phyloP scores from a whole-genome alignment of 1,140 invertebrate genomes.

The Amyelois transitella region DNA sequence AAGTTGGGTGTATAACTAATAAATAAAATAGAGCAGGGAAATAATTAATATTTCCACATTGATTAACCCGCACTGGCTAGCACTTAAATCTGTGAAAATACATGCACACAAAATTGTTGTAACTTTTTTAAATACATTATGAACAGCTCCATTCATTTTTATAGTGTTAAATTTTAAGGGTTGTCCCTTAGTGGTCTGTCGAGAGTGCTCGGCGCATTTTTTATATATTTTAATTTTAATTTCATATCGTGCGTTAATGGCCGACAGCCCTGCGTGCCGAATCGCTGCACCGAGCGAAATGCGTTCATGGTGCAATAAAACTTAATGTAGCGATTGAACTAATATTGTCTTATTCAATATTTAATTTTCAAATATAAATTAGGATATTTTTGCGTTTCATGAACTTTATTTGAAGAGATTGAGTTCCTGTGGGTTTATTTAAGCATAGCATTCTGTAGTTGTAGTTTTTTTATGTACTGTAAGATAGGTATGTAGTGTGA shows the following conservation, averaged over 20 bases:
- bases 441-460: too few species aligned
- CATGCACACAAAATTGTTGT: too few species aligned
- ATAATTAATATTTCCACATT: too few species aligned
- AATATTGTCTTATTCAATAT: constrained; percentile 73
- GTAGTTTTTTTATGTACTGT: too few species aligned
- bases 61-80: too few species aligned
- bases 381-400: constrained; percentile 57
- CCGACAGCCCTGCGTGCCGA: constrained; percentile 67
- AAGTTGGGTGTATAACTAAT: too few species aligned
- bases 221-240: constrained; percentile 75
- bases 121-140: not conserved
- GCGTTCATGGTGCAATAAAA: constrained; percentile 70
- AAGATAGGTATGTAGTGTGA: too few species aligned
- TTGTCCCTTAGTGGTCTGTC: constrained; percentile 67
- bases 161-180: constrained; percentile 58
- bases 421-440: constrained; percentile 4
- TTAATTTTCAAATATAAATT: constrained; percentile 66
- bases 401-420: constrained; percentile 47
- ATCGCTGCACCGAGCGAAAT: constrained; percentile 55
- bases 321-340: constrained; percentile 71
- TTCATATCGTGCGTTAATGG: constrained; percentile 72
- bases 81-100: too few species aligned
- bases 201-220: constrained; percentile 62
- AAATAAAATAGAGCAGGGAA: too few species aligned
- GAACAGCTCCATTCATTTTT: constrained; percentile 22